Evolutionary conservation across 2,888 invertebrate genomes (phyloP), one percentile per base, ranked within the genome.

Genomic region (Eilema depressum): DNA sequence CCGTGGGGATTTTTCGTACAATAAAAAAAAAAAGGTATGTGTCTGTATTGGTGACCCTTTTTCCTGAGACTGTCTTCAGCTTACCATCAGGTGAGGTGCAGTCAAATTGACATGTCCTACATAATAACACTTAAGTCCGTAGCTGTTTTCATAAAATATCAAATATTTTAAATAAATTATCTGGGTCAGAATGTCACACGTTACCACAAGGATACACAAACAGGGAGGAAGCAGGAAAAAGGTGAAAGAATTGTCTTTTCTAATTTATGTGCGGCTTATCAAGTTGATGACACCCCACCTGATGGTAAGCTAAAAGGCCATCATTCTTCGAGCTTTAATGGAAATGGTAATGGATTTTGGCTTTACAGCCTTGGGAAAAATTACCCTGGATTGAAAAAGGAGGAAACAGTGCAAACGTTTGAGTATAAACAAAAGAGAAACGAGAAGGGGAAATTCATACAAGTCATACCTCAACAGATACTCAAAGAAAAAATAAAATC

Each of bases 401-500:
- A n/a, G n/a, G n/a, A n/a, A n/a, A n/a, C n/a, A n/a, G n/a, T 8
- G n/a, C 28, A 30, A n/a, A 65, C 12, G 23, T 56, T 30, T 65
- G n/a, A n/a, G 14, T 53, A 14, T 14, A 30, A 56, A 56, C 7
- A 3, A 56, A 65, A 65, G 20, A 57, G 17, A 7, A 68, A 68
- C n/a, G 26, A 57, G 41, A 20, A 17, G 30, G 47, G 67, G 17
- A 41, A 28, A 47, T 53, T 67, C 63, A 67, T 69, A 56, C 26
- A 37, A 23, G 23, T 41, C 62, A 47, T 69, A 72, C 62, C 70
- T 80, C 78, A 70, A 63, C 56, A 67, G 73, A 76, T 61, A 73
- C 78, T 81, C 77, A 77, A 75, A 82, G 75, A 68, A 76, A 78
- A 69, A 71, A 75, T 81, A 81, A 82, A 78, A 75, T 66, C 75